Conservation (phyloP, 1,140 invertebrate genomes). For the Globodera rostochiensis region DNA sequence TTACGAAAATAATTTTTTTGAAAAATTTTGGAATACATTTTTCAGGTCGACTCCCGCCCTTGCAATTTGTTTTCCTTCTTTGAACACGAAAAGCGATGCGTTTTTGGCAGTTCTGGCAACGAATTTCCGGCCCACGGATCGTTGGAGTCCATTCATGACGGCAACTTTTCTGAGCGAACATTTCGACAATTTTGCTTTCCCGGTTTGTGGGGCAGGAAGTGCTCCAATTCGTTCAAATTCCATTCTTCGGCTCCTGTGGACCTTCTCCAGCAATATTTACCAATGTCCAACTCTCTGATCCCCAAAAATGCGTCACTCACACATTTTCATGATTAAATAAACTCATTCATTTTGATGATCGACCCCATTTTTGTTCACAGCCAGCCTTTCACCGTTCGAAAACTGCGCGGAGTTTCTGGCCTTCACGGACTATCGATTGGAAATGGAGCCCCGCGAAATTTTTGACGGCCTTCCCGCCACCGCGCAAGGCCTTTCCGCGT, state of each 20-base stretch:
- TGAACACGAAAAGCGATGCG: slow-evolving; percentile 27
- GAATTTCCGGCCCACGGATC: not conserved
- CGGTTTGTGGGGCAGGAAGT: not conserved
- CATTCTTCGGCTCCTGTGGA: too few relatives aligned
- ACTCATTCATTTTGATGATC: too few relatives aligned
- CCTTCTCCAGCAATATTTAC: slow-evolving; percentile 5
- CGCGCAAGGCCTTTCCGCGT: slow-evolving; percentile 33
- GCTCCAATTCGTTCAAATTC: too few relatives aligned
- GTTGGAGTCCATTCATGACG: not conserved
- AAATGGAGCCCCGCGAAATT: slow-evolving; percentile 29
- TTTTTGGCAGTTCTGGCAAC: slow-evolving; percentile 18
- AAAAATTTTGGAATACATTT: too few relatives aligned
- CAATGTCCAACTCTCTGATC: not conserved
- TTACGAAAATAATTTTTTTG: too few relatives aligned
- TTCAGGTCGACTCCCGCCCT: not conserved
- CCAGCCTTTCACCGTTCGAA: slow-evolving; percentile 22
- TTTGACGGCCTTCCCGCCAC: slow-evolving; percentile 31
- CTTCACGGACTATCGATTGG: slow-evolving; percentile 29
- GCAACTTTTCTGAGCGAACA: slow-evolving; percentile 24
- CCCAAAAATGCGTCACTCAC: not conserved
- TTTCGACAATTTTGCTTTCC: slow-evolving; percentile 30
- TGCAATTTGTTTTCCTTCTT: slow-evolving; percentile 30
- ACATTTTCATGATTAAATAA: too few relatives aligned
- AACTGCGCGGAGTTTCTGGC: slow-evolving; percentile 32
- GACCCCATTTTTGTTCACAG: not conserved